These are phyloP conservation scores for Archocentrus centrarchus DNA, from an alignment of 2,113 vertebrate species.

Conservation along the genomic window DNA sequence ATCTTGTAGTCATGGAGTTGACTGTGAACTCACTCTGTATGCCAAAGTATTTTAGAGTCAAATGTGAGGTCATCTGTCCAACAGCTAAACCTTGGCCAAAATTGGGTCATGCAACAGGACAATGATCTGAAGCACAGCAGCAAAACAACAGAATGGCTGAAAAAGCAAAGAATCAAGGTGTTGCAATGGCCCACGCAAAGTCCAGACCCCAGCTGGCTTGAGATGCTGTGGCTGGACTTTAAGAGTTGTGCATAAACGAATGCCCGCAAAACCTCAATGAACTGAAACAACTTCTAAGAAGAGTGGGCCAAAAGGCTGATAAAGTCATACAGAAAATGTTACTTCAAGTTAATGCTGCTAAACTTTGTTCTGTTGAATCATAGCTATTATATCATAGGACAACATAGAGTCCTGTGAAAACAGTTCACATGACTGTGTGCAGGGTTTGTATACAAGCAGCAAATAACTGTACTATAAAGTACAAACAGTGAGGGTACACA, in stretches of 20 bases:
- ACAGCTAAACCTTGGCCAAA: not conserved
- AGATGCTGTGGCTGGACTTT: not conserved
- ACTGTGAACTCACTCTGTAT: too few relatives aligned
- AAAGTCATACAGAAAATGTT: not conserved
- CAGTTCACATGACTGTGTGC: not conserved
- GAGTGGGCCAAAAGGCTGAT: not conserved
- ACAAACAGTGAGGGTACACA: not conserved
- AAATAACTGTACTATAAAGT: not conserved
- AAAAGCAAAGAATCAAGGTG: not conserved
- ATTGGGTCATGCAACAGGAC: not conserved
- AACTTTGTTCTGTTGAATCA: not conserved
- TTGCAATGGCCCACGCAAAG: not conserved
- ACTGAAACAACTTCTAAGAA: not conserved
- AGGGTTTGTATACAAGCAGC: not conserved
- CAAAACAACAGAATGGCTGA: not conserved
- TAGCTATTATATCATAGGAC: not conserved
- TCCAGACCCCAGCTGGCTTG: fast-evolving
- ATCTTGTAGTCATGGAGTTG: too few relatives aligned
- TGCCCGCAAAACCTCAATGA: not conserved
- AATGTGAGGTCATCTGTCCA: not conserved
- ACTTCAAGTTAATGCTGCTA: not conserved
- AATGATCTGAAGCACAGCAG: not conserved
- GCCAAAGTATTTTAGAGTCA: not conserved
- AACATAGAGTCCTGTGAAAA: not conserved
- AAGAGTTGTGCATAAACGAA: not conserved